phyloP scores from a whole-genome alignment of 2,888 invertebrate genomes.

The Drosophila recens region DNA sequence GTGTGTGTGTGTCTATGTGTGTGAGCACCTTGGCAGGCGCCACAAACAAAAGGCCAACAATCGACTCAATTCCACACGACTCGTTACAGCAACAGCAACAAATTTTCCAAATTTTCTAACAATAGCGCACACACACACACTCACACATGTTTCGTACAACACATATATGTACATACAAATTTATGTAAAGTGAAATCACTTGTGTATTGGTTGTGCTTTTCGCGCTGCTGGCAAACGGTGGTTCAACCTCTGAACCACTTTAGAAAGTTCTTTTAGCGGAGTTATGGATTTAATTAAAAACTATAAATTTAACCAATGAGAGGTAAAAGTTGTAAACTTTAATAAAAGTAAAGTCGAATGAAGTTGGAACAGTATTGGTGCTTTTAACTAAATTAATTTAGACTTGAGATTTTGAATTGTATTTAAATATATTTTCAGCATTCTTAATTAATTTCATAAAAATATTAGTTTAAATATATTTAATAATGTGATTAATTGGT shows the following conservation, averaged over 20 bases:
- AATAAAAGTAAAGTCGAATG: neutral
- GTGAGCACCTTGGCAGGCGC: slow-evolving; percentile 43
- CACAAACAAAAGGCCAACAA: slow-evolving; percentile 58
- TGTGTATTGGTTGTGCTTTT: slow-evolving; percentile 39
- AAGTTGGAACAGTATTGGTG: no score
- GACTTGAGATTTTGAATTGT: neutral
- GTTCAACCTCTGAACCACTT: slow-evolving; percentile 24
- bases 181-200: slow-evolving; percentile 45
- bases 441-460: no score
- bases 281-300: slow-evolving; percentile 14
- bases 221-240: slow-evolving; percentile 3
- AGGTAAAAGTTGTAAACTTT: neutral
- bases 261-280: neutral
- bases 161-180: slow-evolving; percentile 21
- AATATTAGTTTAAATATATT: no score
- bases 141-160: neutral
- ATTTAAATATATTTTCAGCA: neutral
- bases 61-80: slow-evolving; percentile 53
- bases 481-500: neutral
- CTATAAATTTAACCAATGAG: slow-evolving; percentile 5
- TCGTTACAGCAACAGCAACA: slow-evolving; percentile 50
- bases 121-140: slow-evolving; percentile 29
- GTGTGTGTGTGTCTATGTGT: slow-evolving; percentile 25
- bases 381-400: neutral
- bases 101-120: slow-evolving; percentile 57